A percentile compares a stretch with the other conserved stretches of the same genome.
phyloP scores from a whole-genome alignment of 2,113 vertebrate genomes.

The Elephantulus edwardii region DNA sequence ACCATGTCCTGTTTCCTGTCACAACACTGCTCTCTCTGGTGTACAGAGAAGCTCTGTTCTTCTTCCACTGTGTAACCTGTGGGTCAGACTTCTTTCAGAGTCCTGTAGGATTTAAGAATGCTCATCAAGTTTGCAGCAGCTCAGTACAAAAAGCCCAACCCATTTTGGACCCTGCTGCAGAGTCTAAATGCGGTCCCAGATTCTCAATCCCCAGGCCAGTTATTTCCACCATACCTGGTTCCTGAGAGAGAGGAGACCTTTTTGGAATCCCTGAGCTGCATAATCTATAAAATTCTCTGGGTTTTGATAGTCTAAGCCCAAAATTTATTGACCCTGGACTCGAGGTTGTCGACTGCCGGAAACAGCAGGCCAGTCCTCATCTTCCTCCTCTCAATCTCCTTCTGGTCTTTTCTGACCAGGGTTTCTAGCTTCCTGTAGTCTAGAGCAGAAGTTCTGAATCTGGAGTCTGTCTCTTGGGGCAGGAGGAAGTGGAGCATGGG shows the following conservation, averaged over 20 bases:
- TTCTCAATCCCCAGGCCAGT: not conserved
- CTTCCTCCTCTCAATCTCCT: not conserved
- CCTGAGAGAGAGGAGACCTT: not conserved
- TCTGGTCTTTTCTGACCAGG: not conserved
- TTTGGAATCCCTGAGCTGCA: not conserved
- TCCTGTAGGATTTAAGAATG: not conserved
- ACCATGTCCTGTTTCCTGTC: not conserved
- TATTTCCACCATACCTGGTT: not conserved
- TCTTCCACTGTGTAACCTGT: not conserved
- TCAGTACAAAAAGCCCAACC: not conserved
- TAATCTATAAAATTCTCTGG: not conserved
- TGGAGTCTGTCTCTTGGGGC: not conserved
- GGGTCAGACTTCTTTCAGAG: not conserved
- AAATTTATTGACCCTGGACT: not conserved
- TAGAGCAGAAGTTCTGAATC: conserved; percentile 19
- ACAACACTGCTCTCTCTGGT: not conserved
- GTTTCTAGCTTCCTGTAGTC: not conserved
- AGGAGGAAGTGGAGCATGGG: not conserved
- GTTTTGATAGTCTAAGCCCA: not conserved
- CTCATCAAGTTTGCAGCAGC: not conserved
- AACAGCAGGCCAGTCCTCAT: not conserved
- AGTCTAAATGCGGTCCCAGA: not conserved
- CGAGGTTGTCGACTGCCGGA: not conserved
- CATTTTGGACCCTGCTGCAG: not conserved
- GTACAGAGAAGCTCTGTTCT: not conserved